Evolutionary conservation across 2,113 vertebrate genomes (phyloP).

Genomic region (Fregata magnificens): DNA sequence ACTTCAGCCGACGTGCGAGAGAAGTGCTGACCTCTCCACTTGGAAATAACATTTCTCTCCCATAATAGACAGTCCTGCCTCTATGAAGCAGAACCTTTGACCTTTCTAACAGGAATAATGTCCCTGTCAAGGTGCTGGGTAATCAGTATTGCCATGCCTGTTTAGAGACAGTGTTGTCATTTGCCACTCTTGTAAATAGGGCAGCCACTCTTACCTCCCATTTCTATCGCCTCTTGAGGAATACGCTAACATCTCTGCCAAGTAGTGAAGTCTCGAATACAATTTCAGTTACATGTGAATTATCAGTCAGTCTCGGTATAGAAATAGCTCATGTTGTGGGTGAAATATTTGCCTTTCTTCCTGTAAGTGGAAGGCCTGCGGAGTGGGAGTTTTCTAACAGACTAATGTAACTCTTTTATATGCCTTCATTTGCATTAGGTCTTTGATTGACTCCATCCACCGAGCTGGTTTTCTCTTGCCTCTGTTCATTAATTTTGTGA

Average conservation of each 20-base stretch:
- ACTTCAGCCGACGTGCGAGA: background rate
- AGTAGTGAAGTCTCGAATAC: background rate
- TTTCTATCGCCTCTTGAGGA: background rate
- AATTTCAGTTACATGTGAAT: conserved; percentile 22
- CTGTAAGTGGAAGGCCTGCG: background rate
- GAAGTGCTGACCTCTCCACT: conserved; percentile 25
- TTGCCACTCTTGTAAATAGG: conserved; percentile 16
- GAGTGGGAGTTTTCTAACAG: conserved; percentile 8
- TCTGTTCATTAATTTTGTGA: conserved; percentile 8
- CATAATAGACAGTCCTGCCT: conserved; percentile 32
- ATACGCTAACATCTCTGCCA: background rate
- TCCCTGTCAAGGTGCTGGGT: conserved; percentile 47
- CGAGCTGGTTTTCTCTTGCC: background rate
- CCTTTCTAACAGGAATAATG: conserved; percentile 51
- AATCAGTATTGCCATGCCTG: conserved; percentile 21
- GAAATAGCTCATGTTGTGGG: conserved; percentile 52
- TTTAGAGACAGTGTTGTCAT: background rate
- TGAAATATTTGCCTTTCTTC: conserved; percentile 57
- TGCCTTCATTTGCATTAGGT: conserved; percentile 45
- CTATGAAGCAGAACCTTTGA: conserved; percentile 43
- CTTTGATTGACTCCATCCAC: conserved; percentile 15
- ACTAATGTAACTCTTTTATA: conserved; percentile 3
- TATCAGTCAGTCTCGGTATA: conserved; percentile 5
- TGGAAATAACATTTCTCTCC: conserved; percentile 5
- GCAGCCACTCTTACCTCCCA: background rate